A percentile compares a stretch with the other conserved stretches of the same genome.
phyloP scores from a whole-genome alignment of 2,113 vertebrate genomes.

The Notarius quadriscutis region DNA sequence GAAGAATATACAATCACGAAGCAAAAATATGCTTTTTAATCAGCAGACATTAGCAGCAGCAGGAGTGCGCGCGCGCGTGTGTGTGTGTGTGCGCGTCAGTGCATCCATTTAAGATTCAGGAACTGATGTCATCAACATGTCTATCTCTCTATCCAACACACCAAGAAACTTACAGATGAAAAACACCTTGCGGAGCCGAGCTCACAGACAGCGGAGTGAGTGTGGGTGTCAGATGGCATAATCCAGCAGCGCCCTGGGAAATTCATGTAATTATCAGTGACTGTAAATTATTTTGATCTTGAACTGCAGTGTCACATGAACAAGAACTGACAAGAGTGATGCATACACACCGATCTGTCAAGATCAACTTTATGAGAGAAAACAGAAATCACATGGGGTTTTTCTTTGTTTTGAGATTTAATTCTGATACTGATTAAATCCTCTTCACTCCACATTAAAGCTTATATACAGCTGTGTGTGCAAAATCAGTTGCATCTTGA shows the following conservation, averaged over 20 bases:
- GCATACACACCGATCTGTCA: background rate
- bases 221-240: background rate
- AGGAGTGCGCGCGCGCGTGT: background rate
- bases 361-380: too few species aligned
- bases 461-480: background rate
- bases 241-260: background rate
- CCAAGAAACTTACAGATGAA: background rate
- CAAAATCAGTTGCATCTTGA: background rate
- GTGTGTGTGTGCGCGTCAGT: background rate
- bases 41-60: background rate
- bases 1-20: background rate
- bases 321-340: background rate
- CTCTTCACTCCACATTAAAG: too few species aligned
- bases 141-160: background rate
- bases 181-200: background rate
- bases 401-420: too few species aligned
- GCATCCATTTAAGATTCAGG: background rate
- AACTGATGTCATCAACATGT: background rate
- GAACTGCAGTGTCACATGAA: background rate
- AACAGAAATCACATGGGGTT: too few species aligned
- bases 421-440: too few species aligned
- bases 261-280: conserved; percentile 1
- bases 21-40: background rate
- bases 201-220: background rate
- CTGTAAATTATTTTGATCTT: background rate